Conservation (phyloP, 1,140 invertebrate genomes). For the Zaprionus kolodkinae region DNA sequence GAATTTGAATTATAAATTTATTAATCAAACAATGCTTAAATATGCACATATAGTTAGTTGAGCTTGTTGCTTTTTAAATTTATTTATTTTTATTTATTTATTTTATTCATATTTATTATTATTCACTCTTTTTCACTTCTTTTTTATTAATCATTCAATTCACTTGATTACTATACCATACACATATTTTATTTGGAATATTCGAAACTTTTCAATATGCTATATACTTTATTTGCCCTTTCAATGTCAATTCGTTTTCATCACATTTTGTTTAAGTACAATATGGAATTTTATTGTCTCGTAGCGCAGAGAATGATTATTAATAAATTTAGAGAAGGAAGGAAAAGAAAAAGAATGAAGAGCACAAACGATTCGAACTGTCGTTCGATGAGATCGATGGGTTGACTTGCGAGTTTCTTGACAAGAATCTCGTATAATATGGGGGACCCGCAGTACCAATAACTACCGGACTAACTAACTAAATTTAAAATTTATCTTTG, state of each 20-base stretch:
- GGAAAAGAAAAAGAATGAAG: background rate
- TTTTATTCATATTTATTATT: too few species aligned
- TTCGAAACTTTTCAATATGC: background rate
- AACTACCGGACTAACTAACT: too few species aligned
- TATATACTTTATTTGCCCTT: background rate
- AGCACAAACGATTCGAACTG: background rate
- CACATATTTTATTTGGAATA: background rate
- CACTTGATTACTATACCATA: background rate
- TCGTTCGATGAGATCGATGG: background rate
- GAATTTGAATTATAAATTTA: background rate
- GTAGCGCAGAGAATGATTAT: background rate
- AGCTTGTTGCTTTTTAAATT: background rate
- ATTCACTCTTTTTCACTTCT: too few species aligned
- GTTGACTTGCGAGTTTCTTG: background rate
- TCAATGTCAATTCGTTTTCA: constrained; percentile 5
- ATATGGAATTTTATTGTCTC: constrained; percentile 1
- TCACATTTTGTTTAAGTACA: background rate
- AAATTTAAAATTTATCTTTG: background rate
- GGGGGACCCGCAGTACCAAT: background rate
- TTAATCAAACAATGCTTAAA: background rate
- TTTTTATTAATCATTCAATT: background rate
- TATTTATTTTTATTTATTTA: background rate
- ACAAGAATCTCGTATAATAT: background rate
- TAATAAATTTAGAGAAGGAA: constrained; percentile 4
- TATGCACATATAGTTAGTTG: background rate